Conservation (phyloP, 2,797 vertebrate genomes). For the Tenualosa thibaudeaui region DNA sequence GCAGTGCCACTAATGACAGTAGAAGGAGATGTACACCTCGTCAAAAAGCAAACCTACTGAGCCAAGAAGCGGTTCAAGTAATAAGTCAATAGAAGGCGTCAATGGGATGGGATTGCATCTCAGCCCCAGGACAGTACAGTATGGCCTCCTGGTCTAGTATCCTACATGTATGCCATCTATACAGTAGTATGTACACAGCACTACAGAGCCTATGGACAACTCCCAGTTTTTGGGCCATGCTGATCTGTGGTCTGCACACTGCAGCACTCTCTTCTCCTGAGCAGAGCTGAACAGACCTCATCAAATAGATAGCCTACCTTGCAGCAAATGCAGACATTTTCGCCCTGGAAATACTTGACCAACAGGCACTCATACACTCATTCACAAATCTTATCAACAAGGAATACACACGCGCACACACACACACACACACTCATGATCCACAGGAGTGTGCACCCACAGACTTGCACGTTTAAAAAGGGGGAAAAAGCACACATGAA, state of each 20-base stretch:
- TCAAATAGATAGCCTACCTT: neutral
- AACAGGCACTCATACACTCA: neutral
- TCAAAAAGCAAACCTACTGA: slow-evolving; percentile 3
- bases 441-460: neutral
- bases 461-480: neutral
- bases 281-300: neutral
- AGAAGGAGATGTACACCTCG: neutral
- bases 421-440: neutral
- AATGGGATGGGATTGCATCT: neutral
- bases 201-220: neutral
- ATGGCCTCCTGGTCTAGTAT: neutral
- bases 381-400: neutral
- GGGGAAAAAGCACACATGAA: neutral
- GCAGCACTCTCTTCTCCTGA: neutral
- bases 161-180: neutral
- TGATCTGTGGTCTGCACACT: neutral
- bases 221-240: neutral
- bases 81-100: neutral
- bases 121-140: neutral
- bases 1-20: neutral
- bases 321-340: neutral
- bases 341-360: neutral
- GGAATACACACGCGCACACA: neutral
- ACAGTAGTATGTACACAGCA: neutral
- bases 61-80: slow-evolving; percentile 9